Base-by-base conservation (phyloP, 2,113 vertebrate genomes). In the Pterocles gutturalis region DNA sequence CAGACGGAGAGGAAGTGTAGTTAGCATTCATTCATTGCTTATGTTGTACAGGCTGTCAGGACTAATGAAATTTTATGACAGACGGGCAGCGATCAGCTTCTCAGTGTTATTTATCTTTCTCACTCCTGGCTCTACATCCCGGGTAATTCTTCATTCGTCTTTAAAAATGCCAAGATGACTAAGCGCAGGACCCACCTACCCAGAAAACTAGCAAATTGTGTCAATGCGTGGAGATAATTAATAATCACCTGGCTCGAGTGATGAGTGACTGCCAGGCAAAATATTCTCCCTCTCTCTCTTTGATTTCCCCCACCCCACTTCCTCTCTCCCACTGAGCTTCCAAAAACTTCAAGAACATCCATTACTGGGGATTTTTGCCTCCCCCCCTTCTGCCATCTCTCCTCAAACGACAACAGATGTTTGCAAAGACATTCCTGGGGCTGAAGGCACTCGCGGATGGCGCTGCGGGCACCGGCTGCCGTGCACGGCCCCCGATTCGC, bases 111-210 rank as follows among this genome's bases (percentile, higher is more conserved):
- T 98, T 98, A 94, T 98, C 97, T 98, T 98, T 96, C 92, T 97
- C 3, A 5, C 90, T 97, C 66, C 95, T 97, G 95, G 91, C 96
- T 97, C 46, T 13, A 49, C 93, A 95, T 54, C 61, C 85, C 12
- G 6, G 83, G 89, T 91, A 96, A 97, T 98, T 97, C 98, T 98
- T 98, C 98, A 97, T 94, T 85, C 38, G 2, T 94, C 96, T 98
- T 98, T 97, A 96, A 98, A 98, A 97, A 98, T 96, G 98, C 97
- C 98, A 98, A 97, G 98, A 99, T 98, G 99, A 99, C 97, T 97
- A 97, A 99, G 97, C 90, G 14, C 96, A 97, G 85, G 79, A 96
- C 98, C 98, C 96, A 78, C 81, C 93, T 98, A 97, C 97, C 97
- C 98, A 98, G 98, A 98, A 98, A 98, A 98, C 95, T 76, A 98